Evolutionary conservation across 2,113 vertebrate genomes (phyloP), one percentile per base, ranked within the genome.

Genomic region (Aphyosemion australe): DNA sequence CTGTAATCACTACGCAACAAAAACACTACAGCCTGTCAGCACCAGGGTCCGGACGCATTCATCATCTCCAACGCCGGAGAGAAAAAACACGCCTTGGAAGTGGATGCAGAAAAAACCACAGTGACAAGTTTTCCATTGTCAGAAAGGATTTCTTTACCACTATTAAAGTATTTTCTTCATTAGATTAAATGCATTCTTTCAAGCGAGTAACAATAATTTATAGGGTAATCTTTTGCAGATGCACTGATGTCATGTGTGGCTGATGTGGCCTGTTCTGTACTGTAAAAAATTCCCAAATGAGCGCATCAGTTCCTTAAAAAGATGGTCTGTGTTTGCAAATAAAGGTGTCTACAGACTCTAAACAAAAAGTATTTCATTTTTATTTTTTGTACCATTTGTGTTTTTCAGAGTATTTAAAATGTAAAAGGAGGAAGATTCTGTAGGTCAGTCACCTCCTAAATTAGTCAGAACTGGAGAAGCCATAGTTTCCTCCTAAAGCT

Each of bases 1-100:
- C 12, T 12, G 19, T 43, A 15, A 64, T 61, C 53, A 26, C 58
- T 57, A 1, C 32, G 48, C 59, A 61, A 1, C 62, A 72, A 46
- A 63, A 55, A 13, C 45, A 58, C 2, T 32, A 12, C 63, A 56
- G 61, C 18, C 48, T 77, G 79, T 72, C 79, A 61, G 41, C 61
- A 6, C 43, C 13, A 63, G 0, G 49, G 55, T 63, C 69, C 19
- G 50, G 48, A 61, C 18, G 26, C 49, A 59, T 60, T 59, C 3
- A 71, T 75, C 70, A 57, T 37, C 20, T 2, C 31, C 34, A 63
- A 77, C 61, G 26, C 32, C 46, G 66, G 47, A 54, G 72, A 43
- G 61, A 67, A 56, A 61, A 43, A 53, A 63, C 19, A 41, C 49
- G 58, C 65, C 26, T 26, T 72, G 60, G 52, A 53, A 48, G 26